Evolutionary conservation across 92 coral and sea anemone species (phyloP), one percentile per base, ranked within the genome.

Genomic region (Isaurus tuberculatus): DNA sequence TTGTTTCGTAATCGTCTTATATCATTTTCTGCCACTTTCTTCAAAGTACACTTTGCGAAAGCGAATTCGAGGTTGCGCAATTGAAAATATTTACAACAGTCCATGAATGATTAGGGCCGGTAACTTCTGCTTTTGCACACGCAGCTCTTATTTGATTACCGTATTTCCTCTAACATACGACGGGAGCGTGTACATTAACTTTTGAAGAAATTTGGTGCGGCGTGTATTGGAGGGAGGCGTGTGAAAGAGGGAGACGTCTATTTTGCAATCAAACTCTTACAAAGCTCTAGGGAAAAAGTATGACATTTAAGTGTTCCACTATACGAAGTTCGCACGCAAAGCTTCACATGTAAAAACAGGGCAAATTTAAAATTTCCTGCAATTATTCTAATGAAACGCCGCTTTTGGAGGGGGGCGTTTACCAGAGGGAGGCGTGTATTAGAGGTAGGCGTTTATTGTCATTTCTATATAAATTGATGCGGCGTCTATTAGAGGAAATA

Each of bases 191-290:
- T 57, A n/a, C n/a, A 57, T 57, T 20, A 57, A 0, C 65, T 57
- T 19, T 9, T 57, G 65, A 57, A 2, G 20, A 57, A 57, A 57
- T 20, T 57, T 57, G 65, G 3, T 57, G 25, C 20, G 20, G 65
- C 3, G 65, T 57, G 65, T 14, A 57, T 57, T 57, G 65, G 65
- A 57, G 1, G 65, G 65, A 57, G 65, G 65, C 65, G 20, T 57
- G 65, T 57, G n/a, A 57, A 57, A 57, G 65, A 57, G 65, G 65
- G 65, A 57, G 65, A 23, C 65, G 65, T 57, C 65, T 57, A n/a
- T 57, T 57, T 0, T 11, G 65, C 20, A 57, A 57, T 57, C 65
- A 57, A 14, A 57, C 20, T n/a, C n/a, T n/a, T n/a, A n/a, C n/a
- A n/a, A n/a, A n/a, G n/a, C n/a, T n/a, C n/a, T n/a, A n/a, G n/a